Evolutionary conservation across 2,888 invertebrate genomes (phyloP), one percentile per base, ranked within the genome.

Genomic region (Kryphioiulus occultus): DNA sequence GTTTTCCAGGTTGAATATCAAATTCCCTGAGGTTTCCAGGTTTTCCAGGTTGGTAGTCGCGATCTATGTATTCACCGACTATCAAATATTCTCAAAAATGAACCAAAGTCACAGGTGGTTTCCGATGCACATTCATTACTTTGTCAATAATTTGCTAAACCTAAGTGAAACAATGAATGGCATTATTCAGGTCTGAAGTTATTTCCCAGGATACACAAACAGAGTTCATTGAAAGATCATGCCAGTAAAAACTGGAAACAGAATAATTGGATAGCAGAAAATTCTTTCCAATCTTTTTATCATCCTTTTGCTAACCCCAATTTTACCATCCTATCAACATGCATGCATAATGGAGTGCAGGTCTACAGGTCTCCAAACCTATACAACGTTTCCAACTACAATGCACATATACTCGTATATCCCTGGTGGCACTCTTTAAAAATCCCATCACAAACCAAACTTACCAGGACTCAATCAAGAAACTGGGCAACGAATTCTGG

Each of bases 341-440:
- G 19, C 9, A n/a, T 53, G 5, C 53, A 53, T n/a, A 53, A 53
- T 53, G 53, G 53, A 53, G n/a, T 53, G 47, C 19, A 47, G 47
- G 19, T 19, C 47, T 47, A 17, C 15, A 47, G 17, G 47, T 47
- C 47, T 12, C 15, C 15, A 15, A 47, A 17, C 47, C 47, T 0
- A 15, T 9, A 39, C 10, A 47, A 47, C 42, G 47, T n/a, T 53
- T 53, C 53, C n/a, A 53, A 53, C 53, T 44, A 44, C 44, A 44
- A 53, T 53, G n/a, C n/a, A 53, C n/a, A n/a, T n/a, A n/a, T n/a
- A n/a, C n/a, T n/a, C n/a, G n/a, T n/a, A n/a, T n/a, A 53, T 53
- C 53, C 53, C 53, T 53, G n/a, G 53, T 53, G 53, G 53, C 53
- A n/a, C 53, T 53, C 53, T 53, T 53, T 53, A 83, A 83, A 83